Percentiles rank a stretch among this genome's conserved stretches.
Evolutionary conservation across 2,888 invertebrate genomes (phyloP).

Genomic region (Lithosia quadra): DNA sequence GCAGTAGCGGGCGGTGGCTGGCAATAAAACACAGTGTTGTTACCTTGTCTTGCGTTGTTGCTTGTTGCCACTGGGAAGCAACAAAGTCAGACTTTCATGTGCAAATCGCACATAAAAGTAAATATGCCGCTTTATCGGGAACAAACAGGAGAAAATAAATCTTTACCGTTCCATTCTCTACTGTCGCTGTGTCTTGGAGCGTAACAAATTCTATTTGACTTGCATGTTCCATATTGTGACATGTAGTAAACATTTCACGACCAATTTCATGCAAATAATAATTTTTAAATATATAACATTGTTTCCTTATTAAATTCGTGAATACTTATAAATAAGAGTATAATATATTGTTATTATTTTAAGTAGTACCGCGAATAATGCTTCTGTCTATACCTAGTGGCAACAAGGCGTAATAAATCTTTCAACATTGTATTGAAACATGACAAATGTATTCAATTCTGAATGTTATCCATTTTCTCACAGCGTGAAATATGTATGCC

Average conservation of each 20-base stretch:
- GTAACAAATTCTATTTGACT: conserved; percentile 13
- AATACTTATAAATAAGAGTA: too few relatives aligned
- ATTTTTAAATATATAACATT: not conserved
- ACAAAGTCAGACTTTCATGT: conserved; percentile 24
- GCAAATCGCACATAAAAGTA: conserved; percentile 26
- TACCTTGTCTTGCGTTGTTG: conserved; percentile 15
- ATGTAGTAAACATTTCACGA: not conserved
- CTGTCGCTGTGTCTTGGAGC: conserved; percentile 9
- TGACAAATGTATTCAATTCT: conserved; percentile 23
- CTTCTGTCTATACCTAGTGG: not conserved
- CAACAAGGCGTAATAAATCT: conserved; percentile 21
- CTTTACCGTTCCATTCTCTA: conserved; percentile 15
- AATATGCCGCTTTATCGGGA: conserved; percentile 20
- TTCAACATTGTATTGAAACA: conserved; percentile 35
- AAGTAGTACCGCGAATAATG: too few relatives aligned
- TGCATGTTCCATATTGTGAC: conserved; percentile 7
- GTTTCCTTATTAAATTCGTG: too few relatives aligned
- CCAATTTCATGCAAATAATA: not conserved
- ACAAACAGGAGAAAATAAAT: conserved; percentile 21
- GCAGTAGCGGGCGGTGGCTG: conserved; percentile 7
- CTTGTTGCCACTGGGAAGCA: conserved; percentile 12
- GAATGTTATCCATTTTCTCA: conserved; percentile 53
- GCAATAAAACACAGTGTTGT: conserved; percentile 23
- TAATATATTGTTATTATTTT: too few relatives aligned
- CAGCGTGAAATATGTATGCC: conserved; percentile 42